These are phyloP conservation scores for Hetaerina americana DNA, from an alignment of 1,140 invertebrate genomes.

Conservation along the genomic window DNA sequence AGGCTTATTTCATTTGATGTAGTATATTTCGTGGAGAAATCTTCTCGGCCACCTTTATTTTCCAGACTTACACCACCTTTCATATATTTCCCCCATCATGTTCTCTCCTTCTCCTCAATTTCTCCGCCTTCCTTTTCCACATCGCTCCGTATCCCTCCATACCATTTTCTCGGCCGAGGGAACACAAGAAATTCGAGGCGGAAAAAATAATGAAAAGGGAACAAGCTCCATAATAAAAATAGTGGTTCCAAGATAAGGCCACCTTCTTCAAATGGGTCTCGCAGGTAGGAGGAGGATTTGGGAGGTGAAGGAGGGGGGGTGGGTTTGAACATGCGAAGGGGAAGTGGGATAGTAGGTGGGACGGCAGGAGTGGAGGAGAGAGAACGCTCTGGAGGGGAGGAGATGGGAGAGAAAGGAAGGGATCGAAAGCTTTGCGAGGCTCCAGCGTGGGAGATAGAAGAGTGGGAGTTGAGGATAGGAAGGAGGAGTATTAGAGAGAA, in stretches of 20 bases:
- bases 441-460: too few species aligned
- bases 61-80: too few species aligned
- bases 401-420: background rate
- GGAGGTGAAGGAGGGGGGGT: background rate
- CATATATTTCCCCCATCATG: too few species aligned
- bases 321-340: background rate
- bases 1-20: too few species aligned
- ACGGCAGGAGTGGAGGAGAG: background rate
- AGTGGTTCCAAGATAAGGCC: background rate
- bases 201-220: background rate
- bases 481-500: too few species aligned
- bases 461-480: too few species aligned
- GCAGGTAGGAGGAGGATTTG: background rate
- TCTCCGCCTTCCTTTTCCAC: background rate
- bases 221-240: background rate
- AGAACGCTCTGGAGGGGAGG: background rate
- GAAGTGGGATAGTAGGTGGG: background rate
- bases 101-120: too few species aligned
- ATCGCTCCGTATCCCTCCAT: background rate
- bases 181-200: background rate
- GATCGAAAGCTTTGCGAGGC: too few species aligned
- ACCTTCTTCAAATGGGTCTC: background rate
- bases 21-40: too few species aligned
- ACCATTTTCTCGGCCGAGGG: background rate
- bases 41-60: too few species aligned